These are phyloP conservation scores for Cheirogaleus medius DNA, from an alignment of 2,113 vertebrate genomes.

Conservation along the genomic window DNA sequence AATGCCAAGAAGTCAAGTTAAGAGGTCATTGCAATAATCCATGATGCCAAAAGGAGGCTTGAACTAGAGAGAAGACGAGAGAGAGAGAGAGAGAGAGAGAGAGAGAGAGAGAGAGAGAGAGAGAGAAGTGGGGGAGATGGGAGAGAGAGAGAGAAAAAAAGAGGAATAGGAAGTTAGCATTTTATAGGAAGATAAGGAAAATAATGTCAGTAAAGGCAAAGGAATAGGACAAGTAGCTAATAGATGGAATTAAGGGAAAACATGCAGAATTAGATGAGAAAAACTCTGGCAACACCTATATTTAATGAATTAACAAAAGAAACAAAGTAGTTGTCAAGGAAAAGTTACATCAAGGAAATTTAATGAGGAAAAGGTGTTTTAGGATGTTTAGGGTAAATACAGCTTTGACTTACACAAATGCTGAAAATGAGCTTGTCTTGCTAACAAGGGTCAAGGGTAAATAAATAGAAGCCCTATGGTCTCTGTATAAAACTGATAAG, in stretches of 20 bases:
- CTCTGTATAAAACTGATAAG: neutral
- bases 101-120: too few species aligned
- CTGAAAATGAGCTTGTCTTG: neutral
- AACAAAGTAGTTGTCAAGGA: neutral
- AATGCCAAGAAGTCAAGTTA: neutral
- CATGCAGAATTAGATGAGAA: neutral
- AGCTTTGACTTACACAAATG: neutral
- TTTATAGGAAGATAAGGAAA: neutral
- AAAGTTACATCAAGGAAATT: neutral
- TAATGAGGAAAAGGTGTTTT: neutral
- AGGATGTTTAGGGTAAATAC: neutral
- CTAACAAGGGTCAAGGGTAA: neutral
- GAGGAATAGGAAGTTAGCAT: neutral
- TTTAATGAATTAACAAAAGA: neutral
- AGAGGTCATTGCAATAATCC: neutral
- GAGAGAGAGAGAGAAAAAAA: too few species aligned
- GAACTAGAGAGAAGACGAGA: neutral
- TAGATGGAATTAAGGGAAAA: neutral
- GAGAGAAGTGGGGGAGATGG: too few species aligned
- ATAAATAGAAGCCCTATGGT: neutral
- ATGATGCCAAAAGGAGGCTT: neutral
- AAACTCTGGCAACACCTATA: neutral
- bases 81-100: rapidly evolving
- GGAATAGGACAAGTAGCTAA: neutral
- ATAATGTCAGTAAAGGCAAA: neutral